Percentiles rank a stretch among this genome's conserved stretches.
Conservation (phyloP, 2,888 invertebrate species). For the Heliconius cydno region DNA sequence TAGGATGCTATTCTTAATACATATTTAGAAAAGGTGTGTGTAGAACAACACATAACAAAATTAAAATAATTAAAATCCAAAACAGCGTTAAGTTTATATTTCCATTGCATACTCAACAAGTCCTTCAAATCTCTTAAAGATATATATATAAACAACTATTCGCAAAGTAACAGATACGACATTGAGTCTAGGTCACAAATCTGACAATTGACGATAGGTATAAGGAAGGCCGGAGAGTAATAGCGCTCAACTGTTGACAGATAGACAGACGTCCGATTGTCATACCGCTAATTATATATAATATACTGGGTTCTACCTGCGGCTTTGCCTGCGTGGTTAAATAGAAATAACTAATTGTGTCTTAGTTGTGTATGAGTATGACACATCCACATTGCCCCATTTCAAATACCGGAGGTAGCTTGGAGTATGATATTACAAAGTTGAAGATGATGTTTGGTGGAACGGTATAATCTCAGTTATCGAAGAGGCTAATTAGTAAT, state of each 20-base stretch:
- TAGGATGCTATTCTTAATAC: not conserved
- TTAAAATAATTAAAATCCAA: constrained; percentile 15
- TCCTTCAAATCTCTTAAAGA: constrained; percentile 21
- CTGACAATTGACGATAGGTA: constrained; percentile 35
- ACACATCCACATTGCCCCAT: too few relatives aligned
- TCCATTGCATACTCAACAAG: constrained; percentile 32
- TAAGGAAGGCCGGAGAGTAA: constrained; percentile 33
- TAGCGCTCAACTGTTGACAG: constrained; percentile 32
- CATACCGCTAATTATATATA: not conserved
- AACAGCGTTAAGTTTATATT: constrained; percentile 17
- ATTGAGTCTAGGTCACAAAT: constrained; percentile 40
- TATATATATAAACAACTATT: not conserved
- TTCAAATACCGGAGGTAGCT: too few relatives aligned
- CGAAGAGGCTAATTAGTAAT: too few relatives aligned
- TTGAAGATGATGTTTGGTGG: too few relatives aligned
- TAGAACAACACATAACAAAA: not conserved
- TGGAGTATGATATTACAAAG: too few relatives aligned
- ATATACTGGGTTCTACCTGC: not conserved
- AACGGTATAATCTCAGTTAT: too few relatives aligned
- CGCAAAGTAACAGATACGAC: constrained; percentile 36
- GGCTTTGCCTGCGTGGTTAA: not conserved
- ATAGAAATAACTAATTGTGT: not conserved
- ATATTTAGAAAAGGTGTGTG: too few relatives aligned
- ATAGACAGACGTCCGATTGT: constrained; percentile 15
- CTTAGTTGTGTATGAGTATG: too few relatives aligned